Conservation (phyloP, 2,113 vertebrate species). For the Coracopsis vasa region DNA sequence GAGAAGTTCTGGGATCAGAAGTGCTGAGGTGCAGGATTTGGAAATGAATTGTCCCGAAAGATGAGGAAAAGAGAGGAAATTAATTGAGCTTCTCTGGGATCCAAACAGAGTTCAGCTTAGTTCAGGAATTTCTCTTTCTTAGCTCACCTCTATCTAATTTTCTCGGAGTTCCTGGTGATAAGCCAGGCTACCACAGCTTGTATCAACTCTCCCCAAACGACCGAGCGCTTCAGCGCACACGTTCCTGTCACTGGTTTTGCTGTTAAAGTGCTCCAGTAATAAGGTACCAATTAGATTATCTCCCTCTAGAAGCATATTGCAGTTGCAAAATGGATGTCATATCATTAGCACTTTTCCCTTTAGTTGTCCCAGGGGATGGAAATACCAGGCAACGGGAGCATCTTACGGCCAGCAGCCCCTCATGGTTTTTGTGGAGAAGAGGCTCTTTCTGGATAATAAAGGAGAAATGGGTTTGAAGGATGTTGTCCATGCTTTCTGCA, state of each 20-base stretch:
- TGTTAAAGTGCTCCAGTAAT: conserved; percentile 46
- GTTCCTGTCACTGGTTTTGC: conserved; percentile 26
- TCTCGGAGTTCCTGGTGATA: conserved; percentile 6
- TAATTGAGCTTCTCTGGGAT: not conserved
- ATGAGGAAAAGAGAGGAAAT: not conserved
- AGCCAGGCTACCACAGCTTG: conserved; percentile 4
- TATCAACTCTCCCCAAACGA: conserved; percentile 46
- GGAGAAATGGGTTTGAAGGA: not conserved
- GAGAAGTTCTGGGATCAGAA: not conserved
- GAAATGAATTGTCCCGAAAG: not conserved
- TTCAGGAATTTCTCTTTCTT: conserved; percentile 7
- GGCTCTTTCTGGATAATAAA: not conserved
- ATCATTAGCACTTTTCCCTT: conserved; percentile 52
- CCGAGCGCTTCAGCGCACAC: not conserved
- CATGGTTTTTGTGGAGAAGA: not conserved
- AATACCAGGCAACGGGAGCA: conserved; percentile 8
- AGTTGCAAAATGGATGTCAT: conserved; percentile 51
- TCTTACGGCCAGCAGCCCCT: not conserved
- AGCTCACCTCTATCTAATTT: not conserved
- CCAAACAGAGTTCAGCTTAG: not conserved
- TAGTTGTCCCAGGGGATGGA: not conserved
- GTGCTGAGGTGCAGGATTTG: not conserved
- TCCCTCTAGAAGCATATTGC: conserved; percentile 56
- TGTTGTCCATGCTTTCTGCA: not conserved
- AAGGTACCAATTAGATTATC: conserved; percentile 66